A percentile compares a stretch with the other conserved stretches of the same genome.
phyloP scores from a whole-genome alignment of 2,888 invertebrate species.

The Leistus spinibarbis region DNA sequence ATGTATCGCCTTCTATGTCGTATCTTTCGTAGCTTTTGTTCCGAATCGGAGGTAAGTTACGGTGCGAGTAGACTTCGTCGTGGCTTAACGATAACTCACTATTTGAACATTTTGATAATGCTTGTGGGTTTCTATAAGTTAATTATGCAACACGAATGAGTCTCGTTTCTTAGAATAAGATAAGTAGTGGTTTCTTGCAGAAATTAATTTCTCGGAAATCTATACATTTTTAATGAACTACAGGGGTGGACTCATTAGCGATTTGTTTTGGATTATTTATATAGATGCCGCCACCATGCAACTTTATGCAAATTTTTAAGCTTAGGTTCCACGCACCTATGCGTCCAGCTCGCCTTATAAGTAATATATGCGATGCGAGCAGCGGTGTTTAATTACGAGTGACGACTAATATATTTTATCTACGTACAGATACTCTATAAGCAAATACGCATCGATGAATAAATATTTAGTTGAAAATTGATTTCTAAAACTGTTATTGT shows the following conservation, averaged over 20 bases:
- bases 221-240: neutral
- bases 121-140: constrained; percentile 12
- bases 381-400: too few relatives aligned
- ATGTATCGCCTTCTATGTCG: constrained; percentile 73
- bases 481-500: too few relatives aligned
- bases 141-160: constrained; percentile 1
- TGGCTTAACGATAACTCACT: constrained; percentile 31
- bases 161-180: too few relatives aligned
- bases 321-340: too few relatives aligned
- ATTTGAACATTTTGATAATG: constrained; percentile 30
- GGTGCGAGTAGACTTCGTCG: constrained; percentile 34
- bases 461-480: too few relatives aligned
- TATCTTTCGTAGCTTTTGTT: constrained; percentile 45
- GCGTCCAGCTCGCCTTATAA: too few relatives aligned
- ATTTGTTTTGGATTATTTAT: neutral
- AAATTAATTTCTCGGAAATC: neutral
- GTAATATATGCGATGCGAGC: too few relatives aligned
- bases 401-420: too few relatives aligned
- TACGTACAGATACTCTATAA: too few relatives aligned
- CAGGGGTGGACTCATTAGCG: neutral
- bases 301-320: neutral
- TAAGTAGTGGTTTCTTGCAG: neutral
- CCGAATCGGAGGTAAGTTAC: constrained; percentile 42
- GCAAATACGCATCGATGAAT: too few relatives aligned
- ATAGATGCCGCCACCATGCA: too few relatives aligned